phyloP scores from a whole-genome alignment of 2,888 invertebrate species.

The Lucinisca nassula region DNA sequence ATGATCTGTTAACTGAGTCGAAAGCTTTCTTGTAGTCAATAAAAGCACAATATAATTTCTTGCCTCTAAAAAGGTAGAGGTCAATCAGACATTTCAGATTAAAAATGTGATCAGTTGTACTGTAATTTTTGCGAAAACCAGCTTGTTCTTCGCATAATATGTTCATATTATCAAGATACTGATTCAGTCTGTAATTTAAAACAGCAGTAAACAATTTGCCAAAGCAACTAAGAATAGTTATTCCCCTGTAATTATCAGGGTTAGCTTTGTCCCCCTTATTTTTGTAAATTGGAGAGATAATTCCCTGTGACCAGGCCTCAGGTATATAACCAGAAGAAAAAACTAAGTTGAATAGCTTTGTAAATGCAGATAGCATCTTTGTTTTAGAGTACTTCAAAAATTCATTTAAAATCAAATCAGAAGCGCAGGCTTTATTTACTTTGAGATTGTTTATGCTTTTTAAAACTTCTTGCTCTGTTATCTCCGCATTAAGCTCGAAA shows the following conservation, averaged over 20 bases:
- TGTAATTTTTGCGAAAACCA: neutral
- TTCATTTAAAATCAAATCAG: slow-evolving; percentile 1
- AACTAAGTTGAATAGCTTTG: slow-evolving; percentile 2
- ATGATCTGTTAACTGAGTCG: neutral
- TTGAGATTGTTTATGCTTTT: neutral
- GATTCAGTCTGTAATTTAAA: neutral
- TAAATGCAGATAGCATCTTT: neutral
- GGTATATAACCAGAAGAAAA: neutral
- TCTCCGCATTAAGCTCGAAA: neutral
- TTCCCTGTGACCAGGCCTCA: neutral
- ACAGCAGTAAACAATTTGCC: neutral
- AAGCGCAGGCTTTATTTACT: neutral
- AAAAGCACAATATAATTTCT: neutral
- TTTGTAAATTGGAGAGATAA: neutral
- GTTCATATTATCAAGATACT: neutral
- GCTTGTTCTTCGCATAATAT: neutral
- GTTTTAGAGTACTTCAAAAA: neutral
- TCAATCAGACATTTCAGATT: neutral
- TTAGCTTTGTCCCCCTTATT: slow-evolving; percentile 19
- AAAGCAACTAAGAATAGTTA: neutral
- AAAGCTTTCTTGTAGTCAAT: neutral
- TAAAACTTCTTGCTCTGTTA: neutral
- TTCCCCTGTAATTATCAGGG: neutral
- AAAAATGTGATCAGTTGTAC: neutral
- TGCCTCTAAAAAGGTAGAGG: neutral